Evolutionary conservation across 2,888 invertebrate species (phyloP).

Genomic region (Listrodromus nycthemerus): DNA sequence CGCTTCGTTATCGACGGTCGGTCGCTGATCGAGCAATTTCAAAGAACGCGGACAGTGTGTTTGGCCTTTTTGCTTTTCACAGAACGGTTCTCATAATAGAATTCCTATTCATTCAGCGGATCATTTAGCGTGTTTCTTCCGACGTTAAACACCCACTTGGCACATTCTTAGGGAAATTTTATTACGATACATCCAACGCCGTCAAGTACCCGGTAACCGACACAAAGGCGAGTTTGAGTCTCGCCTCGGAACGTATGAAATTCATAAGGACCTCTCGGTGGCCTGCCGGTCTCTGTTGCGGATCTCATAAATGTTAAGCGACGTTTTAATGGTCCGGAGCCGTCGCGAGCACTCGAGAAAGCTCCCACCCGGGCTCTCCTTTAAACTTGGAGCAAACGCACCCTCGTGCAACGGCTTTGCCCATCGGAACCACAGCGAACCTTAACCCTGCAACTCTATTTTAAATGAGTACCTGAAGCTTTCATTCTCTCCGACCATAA

Average conservation of each 20-base stretch:
- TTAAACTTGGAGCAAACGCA: slow-evolving; percentile 55
- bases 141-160: slow-evolving; percentile 43
- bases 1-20: neutral
- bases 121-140: slow-evolving; percentile 19
- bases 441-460: slow-evolving; percentile 14
- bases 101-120: slow-evolving; percentile 18
- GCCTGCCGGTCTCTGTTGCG: slow-evolving; percentile 43
- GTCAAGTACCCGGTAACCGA: slow-evolving; percentile 40
- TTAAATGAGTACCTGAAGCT: slow-evolving; percentile 25
- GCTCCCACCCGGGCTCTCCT: slow-evolving; percentile 46
- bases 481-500: neutral
- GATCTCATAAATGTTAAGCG: slow-evolving; percentile 67
- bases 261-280: slow-evolving; percentile 56
- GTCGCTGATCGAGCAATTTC: neutral
- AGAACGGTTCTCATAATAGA: neutral
- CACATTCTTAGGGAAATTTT: slow-evolving; percentile 46
- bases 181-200: slow-evolving; percentile 44
- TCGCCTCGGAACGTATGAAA: slow-evolving; percentile 43
- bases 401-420: slow-evolving; percentile 33
- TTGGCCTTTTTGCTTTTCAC: neutral
- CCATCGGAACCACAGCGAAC: slow-evolving; percentile 12
- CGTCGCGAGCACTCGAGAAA: slow-evolving; percentile 55
- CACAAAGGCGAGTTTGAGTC: slow-evolving; percentile 45
- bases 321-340: slow-evolving; percentile 69
- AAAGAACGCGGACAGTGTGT: neutral